phyloP scores from a whole-genome alignment of 2,113 vertebrate genomes.

The Galbula dea region DNA sequence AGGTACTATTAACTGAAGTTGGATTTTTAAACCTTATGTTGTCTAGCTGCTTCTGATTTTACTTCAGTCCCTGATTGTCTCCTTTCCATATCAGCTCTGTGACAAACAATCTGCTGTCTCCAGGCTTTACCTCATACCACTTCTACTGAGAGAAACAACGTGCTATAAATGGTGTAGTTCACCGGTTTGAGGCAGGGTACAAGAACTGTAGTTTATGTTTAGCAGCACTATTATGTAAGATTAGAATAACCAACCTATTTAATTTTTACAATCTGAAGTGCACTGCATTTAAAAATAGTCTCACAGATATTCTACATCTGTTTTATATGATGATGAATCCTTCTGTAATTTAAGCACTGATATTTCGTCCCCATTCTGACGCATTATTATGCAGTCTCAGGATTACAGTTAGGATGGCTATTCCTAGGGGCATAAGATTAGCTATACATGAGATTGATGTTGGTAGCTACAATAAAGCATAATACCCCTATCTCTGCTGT shows the following conservation, averaged over 20 bases:
- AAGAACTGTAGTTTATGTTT: neutral
- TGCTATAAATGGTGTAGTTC: neutral
- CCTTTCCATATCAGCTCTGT: neutral
- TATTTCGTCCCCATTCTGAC: neutral
- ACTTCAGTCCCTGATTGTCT: neutral
- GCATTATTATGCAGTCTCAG: neutral
- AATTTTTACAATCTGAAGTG: slow-evolving; percentile 8
- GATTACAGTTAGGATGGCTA: neutral
- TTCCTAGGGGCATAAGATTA: neutral
- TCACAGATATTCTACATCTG: neutral
- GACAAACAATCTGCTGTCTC: neutral
- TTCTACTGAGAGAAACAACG: neutral
- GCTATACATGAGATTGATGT: neutral
- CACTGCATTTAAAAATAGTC: neutral
- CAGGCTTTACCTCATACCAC: neutral
- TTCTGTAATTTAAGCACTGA: neutral
- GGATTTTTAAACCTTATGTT: neutral
- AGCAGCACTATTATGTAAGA: neutral
- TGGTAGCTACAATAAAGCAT: neutral
- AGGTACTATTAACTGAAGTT: neutral
- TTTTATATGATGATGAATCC: neutral
- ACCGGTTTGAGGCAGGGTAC: neutral
- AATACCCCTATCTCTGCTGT: neutral
- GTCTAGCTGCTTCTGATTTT: neutral
- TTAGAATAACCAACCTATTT: neutral